phyloP scores from a whole-genome alignment of 2,797 vertebrate genomes.

The Naso thynnoides region DNA sequence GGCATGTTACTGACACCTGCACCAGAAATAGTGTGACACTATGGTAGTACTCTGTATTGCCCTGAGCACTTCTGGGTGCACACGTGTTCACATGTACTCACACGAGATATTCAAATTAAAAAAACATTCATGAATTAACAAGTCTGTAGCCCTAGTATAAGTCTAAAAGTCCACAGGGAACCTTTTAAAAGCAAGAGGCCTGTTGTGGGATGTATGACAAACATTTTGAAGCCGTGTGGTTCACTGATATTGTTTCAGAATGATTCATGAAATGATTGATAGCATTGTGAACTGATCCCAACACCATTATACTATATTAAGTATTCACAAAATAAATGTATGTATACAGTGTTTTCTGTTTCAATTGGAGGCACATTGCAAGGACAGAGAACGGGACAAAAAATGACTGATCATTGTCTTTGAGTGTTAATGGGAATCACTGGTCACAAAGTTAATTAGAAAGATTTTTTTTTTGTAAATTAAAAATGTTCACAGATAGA shows the following conservation, averaged over 20 bases:
- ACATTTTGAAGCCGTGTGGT: background rate
- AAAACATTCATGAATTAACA: background rate
- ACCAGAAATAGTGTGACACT: background rate
- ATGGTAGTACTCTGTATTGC: background rate
- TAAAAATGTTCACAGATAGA: background rate
- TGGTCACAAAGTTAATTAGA: background rate
- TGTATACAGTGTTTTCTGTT: constrained; percentile 19
- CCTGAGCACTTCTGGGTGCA: background rate
- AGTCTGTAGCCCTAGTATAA: background rate
- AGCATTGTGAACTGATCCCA: constrained; percentile 44
- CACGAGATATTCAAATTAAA: background rate
- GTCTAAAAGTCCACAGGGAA: background rate
- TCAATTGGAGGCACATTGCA: constrained; percentile 56
- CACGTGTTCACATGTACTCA: background rate
- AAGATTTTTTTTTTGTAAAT: background rate
- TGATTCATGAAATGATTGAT: constrained; percentile 31
- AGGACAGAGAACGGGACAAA: constrained; percentile 26
- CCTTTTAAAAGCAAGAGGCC: background rate
- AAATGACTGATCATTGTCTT: background rate
- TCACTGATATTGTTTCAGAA: background rate
- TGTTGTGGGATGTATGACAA: background rate
- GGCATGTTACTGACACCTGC: background rate
- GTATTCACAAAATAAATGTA: constrained; percentile 14
- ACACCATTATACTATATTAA: background rate
- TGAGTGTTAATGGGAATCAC: background rate